A percentile compares a stretch with the other conserved stretches of the same genome.
Evolutionary conservation across 2,888 invertebrate genomes (phyloP).

Genomic region (Agrenia bidenticulata): DNA sequence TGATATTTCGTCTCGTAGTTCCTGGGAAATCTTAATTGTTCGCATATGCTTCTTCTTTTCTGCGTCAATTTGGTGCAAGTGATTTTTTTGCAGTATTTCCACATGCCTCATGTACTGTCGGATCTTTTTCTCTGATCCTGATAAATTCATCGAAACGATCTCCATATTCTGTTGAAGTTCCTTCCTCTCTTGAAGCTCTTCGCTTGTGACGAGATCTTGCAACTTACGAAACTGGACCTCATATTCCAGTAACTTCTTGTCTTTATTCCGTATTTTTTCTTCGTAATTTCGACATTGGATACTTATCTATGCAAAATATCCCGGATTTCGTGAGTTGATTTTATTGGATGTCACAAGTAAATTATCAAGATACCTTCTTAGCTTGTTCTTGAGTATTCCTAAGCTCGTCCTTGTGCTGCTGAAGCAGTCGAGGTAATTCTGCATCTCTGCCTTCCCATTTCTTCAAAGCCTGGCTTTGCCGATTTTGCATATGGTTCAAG

Average conservation of each 20-base stretch:
- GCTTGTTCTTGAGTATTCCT: slow-evolving; percentile 26
- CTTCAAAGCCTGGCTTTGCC: slow-evolving; percentile 38
- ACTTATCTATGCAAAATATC: slow-evolving; percentile 15
- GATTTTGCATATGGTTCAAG: slow-evolving; percentile 34
- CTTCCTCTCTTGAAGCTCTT: slow-evolving; percentile 41
- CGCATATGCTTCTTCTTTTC: slow-evolving; percentile 35
- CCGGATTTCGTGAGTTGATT: neutral
- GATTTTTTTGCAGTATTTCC: slow-evolving; percentile 45
- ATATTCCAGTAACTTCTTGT: slow-evolving; percentile 36
- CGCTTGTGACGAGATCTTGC: slow-evolving; percentile 36
- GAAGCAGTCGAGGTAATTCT: slow-evolving; percentile 35
- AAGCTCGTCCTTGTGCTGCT: slow-evolving; percentile 42
- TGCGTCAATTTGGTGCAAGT: slow-evolving; percentile 37
- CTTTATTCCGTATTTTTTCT: slow-evolving; percentile 34
- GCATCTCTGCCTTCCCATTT: slow-evolving; percentile 44
- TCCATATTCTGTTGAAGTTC: slow-evolving; percentile 39
- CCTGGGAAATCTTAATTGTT: slow-evolving; percentile 35
- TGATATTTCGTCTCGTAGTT: slow-evolving; percentile 36
- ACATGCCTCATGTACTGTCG: slow-evolving; percentile 38
- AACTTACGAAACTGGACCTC: slow-evolving; percentile 37
- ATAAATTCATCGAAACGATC: slow-evolving; percentile 29
- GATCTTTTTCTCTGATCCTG: slow-evolving; percentile 32
- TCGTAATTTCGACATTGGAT: slow-evolving; percentile 28
- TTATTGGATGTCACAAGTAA: no score
- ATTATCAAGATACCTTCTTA: slow-evolving; percentile 20